A percentile compares a stretch with the other conserved stretches of the same genome.
These are phyloP conservation scores for Drosophila sulfurigaster DNA, from an alignment of 1,140 invertebrate species.

Conservation along the genomic window DNA sequence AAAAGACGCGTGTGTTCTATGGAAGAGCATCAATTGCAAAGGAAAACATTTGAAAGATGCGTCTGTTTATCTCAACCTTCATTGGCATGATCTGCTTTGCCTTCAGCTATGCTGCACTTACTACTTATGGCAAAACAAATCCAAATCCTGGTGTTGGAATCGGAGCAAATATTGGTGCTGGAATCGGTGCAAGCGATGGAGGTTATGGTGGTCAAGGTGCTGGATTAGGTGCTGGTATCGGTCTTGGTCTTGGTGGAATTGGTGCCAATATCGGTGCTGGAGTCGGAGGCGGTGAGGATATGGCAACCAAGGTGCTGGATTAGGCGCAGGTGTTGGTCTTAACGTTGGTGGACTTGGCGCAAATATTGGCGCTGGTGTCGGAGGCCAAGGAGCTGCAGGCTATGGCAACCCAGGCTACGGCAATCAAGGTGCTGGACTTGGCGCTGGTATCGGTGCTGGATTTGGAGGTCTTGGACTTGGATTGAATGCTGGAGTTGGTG, in stretches of 20 bases:
- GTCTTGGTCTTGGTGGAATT: not conserved
- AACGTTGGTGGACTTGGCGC: too few relatives aligned
- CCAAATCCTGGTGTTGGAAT: too few relatives aligned
- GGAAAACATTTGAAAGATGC: slow-evolving; percentile 25
- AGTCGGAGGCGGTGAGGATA: too few relatives aligned
- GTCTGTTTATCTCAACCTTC: slow-evolving; percentile 13
- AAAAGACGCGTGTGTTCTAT: slow-evolving; percentile 14
- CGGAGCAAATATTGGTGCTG: not conserved
- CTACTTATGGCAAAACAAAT: too few relatives aligned
- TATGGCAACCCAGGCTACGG: not conserved
- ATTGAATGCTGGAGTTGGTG: not conserved
- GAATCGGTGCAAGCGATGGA: not conserved
- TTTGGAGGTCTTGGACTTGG: not conserved
- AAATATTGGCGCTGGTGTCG: not conserved
- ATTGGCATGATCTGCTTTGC: slow-evolving; percentile 24
- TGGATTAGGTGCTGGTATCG: not conserved
- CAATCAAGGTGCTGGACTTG: not conserved
- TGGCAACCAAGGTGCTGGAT: too few relatives aligned
- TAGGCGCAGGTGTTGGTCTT: too few relatives aligned
- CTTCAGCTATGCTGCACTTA: not conserved
- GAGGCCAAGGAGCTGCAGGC: not conserved
- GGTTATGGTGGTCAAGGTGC: not conserved
- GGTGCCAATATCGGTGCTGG: too few relatives aligned
- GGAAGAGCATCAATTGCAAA: slow-evolving; percentile 14
- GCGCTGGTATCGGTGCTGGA: slow-evolving; percentile 1